These are phyloP conservation scores for Allophyes oxyacanthae DNA, from an alignment of 2,888 invertebrate genomes.

Conservation along the genomic window DNA sequence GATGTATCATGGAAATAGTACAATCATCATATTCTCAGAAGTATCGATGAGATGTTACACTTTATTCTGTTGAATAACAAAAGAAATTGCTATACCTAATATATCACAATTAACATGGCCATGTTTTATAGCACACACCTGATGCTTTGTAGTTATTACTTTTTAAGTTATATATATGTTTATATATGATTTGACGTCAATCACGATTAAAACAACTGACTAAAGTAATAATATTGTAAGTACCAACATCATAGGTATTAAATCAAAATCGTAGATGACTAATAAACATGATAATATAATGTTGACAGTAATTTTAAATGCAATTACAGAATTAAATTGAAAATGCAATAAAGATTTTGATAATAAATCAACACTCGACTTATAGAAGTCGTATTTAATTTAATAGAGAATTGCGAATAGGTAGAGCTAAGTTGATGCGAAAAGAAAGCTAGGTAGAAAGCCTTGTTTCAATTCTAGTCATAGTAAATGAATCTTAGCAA, in stretches of 20 bases:
- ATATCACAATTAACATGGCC: conserved; percentile 12
- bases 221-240: too few relatives aligned
- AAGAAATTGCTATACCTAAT: conserved; percentile 15
- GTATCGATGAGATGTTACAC: conserved; percentile 22
- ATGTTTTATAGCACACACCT: conserved; percentile 9
- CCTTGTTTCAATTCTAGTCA: conserved; percentile 7
- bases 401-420: conserved; percentile 11
- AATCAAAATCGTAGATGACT: conserved; percentile 13
- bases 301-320: conserved; percentile 12
- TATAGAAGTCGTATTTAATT: conserved; percentile 1
- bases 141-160: conserved; percentile 12
- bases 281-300: conserved; percentile 21
- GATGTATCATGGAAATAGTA: conserved; percentile 57
- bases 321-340: conserved; percentile 6
- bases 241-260: conserved; percentile 1
- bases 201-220: too few relatives aligned
- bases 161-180: conserved; percentile 14
- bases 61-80: conserved; percentile 14
- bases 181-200: background rate
- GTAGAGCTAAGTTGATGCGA: conserved; percentile 18
- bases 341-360: conserved; percentile 2
- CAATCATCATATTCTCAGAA: conserved; percentile 55
- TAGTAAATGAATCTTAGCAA: conserved; percentile 36
- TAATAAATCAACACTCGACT: conserved; percentile 1
- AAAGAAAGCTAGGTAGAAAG: conserved; percentile 39